Conservation (phyloP, 2,797 vertebrate genomes). For the Hypotaenidia philippensis region DNA sequence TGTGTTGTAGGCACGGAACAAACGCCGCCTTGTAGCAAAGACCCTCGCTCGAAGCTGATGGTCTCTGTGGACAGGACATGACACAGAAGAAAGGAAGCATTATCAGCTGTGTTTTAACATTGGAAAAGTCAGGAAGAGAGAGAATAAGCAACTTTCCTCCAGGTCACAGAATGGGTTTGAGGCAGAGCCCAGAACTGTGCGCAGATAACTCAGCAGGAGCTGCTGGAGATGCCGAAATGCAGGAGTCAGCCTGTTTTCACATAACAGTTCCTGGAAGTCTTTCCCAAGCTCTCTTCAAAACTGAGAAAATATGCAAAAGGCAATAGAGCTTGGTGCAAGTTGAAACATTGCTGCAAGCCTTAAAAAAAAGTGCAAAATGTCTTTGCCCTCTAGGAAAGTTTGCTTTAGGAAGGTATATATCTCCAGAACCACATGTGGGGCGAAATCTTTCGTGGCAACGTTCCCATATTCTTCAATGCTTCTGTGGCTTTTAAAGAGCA, state of each 20-base stretch:
- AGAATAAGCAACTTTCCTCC: background rate
- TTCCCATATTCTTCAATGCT: background rate
- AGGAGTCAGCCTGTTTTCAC: background rate
- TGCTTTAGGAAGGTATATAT: constrained; percentile 15
- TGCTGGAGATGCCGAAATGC: constrained; percentile 37
- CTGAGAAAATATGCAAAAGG: constrained; percentile 40
- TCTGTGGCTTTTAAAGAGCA: background rate
- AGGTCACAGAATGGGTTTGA: background rate
- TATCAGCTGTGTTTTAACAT: background rate
- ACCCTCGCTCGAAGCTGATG: background rate
- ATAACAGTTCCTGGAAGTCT: constrained; percentile 43
- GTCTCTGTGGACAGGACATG: background rate
- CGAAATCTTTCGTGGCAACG: background rate
- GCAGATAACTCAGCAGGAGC: background rate
- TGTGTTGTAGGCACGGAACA: constrained; percentile 20
- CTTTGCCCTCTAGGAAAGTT: constrained; percentile 39
- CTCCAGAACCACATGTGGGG: background rate
- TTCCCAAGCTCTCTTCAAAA: constrained; percentile 32
- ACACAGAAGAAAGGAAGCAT: constrained; percentile 5
- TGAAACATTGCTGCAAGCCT: constrained; percentile 19
- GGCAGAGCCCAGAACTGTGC: constrained; percentile 1
- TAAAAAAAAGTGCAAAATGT: background rate
- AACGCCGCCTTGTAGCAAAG: background rate
- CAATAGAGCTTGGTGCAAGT: constrained; percentile 23
- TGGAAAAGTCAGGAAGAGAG: background rate